Evolutionary conservation across 2,113 vertebrate species (phyloP).

Genomic region (Nestor notabilis): DNA sequence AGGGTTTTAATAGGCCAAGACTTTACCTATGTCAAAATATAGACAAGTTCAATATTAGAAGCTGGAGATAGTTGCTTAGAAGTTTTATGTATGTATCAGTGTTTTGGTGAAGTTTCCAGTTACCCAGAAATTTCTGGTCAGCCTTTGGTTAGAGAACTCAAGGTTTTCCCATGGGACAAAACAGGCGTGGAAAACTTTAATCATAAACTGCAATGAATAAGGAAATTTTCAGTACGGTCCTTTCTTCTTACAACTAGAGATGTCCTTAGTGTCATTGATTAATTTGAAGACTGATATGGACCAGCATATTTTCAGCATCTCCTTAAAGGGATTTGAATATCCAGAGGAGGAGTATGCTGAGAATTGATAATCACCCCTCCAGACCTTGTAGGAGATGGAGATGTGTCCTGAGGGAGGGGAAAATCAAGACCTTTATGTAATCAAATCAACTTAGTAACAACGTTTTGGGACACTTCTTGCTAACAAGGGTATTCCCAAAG

Average conservation of each 20-base stretch:
- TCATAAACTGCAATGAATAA: neutral
- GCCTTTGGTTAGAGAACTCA: neutral
- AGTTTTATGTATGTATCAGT: neutral
- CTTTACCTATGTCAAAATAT: neutral
- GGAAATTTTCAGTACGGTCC: neutral
- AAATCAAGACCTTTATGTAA: neutral
- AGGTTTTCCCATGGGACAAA: neutral
- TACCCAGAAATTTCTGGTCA: neutral
- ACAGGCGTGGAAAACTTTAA: neutral
- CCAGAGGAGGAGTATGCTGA: neutral
- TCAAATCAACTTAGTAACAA: neutral
- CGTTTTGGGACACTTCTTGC: neutral
- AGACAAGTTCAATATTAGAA: neutral
- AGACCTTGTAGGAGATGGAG: neutral
- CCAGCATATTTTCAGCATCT: neutral
- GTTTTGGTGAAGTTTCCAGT: neutral
- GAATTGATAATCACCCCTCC: neutral
- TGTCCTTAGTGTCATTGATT: fast-evolving
- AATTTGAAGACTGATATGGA: neutral
- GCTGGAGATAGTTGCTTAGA: neutral
- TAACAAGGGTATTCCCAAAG: neutral
- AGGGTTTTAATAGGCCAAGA: neutral
- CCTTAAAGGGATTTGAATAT: neutral
- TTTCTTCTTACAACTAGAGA: neutral
- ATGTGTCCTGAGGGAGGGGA: neutral